Base-by-base conservation (phyloP, 2,113 vertebrate species). In the Pelecanus crispus region DNA sequence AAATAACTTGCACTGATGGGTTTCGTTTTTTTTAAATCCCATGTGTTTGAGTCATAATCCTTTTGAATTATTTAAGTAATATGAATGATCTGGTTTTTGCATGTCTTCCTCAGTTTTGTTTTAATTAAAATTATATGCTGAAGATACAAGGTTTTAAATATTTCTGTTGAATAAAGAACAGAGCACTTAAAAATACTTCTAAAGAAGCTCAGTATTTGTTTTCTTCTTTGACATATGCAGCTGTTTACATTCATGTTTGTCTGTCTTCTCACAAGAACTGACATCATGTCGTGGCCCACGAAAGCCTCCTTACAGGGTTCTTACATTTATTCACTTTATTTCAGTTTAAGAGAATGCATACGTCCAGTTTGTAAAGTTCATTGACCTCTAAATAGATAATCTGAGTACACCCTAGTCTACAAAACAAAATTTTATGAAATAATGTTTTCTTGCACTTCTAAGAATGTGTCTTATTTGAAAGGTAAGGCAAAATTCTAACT, bases 21-120 rank as follows among this genome's bases (percentile, higher is more conserved):
- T 11, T 52, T 45, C 0, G 0, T 0, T 1, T 17, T 52, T 66
- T 47, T 79, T 59, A 55, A 68, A 52, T 86, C 24, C 49, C 0
- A 0, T 45, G 47, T 36, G 22, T 70, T 87, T 58, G 40, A 58
- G 16, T 79, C 1, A 10, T 47, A 40, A 26, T 90, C 3, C 56
- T 93, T 90, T 71, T 47, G 0, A 83, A 55, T 65, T 80, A 31
- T 7, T 19, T 34, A 28, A 40, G 53, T 81, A 8, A 17, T 16
- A 72, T 5, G 17, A 66, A 53, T 67, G 5, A 56, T 61, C 21
- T 44, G 9, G 0, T 18, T 63, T 96, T 87, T 83, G 32, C 16
- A 19, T 9, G 17, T 72, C 24, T 90, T 86, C 14, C 12, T 77
- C 22, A 25, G 12, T 92, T 86, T 83, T 82, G 3, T 91, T 91